Percentiles rank a stretch among this genome's conserved stretches.
Evolutionary conservation across 2,888 invertebrate genomes (phyloP).

Genomic region (Tholera decimalis): DNA sequence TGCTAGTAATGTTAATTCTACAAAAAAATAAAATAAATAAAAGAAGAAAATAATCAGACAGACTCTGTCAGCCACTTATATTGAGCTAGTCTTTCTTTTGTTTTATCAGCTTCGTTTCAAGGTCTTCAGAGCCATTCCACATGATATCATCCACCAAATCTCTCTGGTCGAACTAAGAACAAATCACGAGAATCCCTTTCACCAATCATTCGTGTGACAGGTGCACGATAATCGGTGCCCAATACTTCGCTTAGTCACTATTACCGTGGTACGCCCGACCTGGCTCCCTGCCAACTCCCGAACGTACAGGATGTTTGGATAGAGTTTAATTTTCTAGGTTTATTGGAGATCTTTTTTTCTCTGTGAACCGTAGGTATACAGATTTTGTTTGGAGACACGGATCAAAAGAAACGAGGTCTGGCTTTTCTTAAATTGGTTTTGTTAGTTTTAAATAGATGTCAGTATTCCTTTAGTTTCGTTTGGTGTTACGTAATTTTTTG

Average conservation of each 20-base stretch:
- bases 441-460: not conserved
- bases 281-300: constrained; percentile 53
- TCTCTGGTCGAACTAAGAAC: not conserved
- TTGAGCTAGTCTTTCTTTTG: not conserved
- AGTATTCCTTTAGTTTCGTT: not conserved
- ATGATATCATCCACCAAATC: constrained; percentile 8
- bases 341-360: constrained; percentile 23
- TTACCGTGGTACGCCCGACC: constrained; percentile 41
- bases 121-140: not conserved
- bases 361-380: constrained; percentile 5
- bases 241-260: constrained; percentile 56
- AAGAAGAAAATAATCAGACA: too few species aligned
- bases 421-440: constrained; percentile 7
- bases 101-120: not conserved
- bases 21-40: too few species aligned
- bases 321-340: constrained; percentile 44
- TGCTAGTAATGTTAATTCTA: too few species aligned
- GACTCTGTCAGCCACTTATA: not conserved
- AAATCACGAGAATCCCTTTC: constrained; percentile 36
- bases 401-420: constrained; percentile 25
- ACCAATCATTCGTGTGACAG: constrained; percentile 56
- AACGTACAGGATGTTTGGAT: constrained; percentile 67
- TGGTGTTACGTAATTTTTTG: too few species aligned
- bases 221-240: constrained; percentile 52
- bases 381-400: constrained; percentile 22